Evolutionary conservation across 2,888 invertebrate genomes (phyloP), one percentile per base, ranked within the genome.

Genomic region (Melinaea menophilus): DNA sequence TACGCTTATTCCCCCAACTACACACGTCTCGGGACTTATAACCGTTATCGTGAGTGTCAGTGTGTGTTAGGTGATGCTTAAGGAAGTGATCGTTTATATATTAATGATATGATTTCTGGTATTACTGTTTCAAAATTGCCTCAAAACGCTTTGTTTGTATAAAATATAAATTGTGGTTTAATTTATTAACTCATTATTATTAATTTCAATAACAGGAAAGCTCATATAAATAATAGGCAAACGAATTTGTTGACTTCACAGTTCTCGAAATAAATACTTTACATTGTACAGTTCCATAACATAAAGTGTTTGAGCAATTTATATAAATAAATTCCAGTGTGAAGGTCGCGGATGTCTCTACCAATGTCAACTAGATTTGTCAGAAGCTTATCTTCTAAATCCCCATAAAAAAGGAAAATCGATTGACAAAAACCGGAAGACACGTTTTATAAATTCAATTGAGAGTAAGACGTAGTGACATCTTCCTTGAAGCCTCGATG

Each of bases 1-100:
- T 84, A 85, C 81, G 83, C 73, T 80, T 82, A 82, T 78, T 83
- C 71, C 70, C 69, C 60, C 61, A 65, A 66, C 64, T 70, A 56
- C 67, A 69, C 71, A 75, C 75, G 72, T 72, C 63, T 59, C 62
- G 58, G 56, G 51, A 59, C 55, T 5, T 35, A 12, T 45, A 37
- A 54, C 56, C 51, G n/a, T 37, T 57, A 54, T 34, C 55, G 56
- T 41, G 59, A 45, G 55, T 48, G 58, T 48, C 7, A 46, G 11
- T 48, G 51, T 51, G 51, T 51, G 3, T 51, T 31, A 2, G 9
- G 9, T 51, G 9, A 11, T 31, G 5, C 31, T 51, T 9, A 9
- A 51, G 31, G 51, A 51, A 51, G 51, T 51, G 51, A 11, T 51
- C 22, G 22, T 22, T 22, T 22, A 22, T 7, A 31, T 22, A 7